Percentiles rank a stretch among this genome's conserved stretches.
Conservation (phyloP, 2,797 vertebrate genomes). For the Sebastolobus alascanus region DNA sequence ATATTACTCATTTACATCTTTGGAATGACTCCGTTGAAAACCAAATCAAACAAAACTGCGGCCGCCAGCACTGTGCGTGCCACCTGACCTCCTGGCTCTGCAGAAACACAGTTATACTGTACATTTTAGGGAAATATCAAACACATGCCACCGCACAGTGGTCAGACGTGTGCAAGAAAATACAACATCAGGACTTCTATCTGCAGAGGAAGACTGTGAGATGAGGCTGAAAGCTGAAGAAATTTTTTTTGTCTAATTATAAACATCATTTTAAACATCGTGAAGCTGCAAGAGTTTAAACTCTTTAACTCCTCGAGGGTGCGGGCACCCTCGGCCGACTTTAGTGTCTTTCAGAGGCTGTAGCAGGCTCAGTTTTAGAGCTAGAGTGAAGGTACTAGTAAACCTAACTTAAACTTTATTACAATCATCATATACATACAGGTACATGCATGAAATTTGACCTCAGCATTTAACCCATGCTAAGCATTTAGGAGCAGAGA, state of each 20-base stretch:
- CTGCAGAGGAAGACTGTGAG: not conserved
- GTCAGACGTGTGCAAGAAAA: not conserved
- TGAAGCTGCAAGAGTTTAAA: not conserved
- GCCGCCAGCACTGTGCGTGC: not conserved
- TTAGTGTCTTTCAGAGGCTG: too few relatives aligned
- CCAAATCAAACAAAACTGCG: conserved; percentile 36
- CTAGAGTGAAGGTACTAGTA: too few relatives aligned
- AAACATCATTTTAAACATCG: not conserved
- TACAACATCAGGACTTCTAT: not conserved
- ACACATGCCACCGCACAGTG: not conserved
- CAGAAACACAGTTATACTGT: not conserved
- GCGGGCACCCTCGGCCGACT: too few relatives aligned
- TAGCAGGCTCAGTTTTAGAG: too few relatives aligned
- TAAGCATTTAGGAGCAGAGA: too few relatives aligned
- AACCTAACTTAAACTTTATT: too few relatives aligned
- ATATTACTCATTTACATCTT: conserved; percentile 62
- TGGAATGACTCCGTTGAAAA: conserved; percentile 66
- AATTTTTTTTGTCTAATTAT: not conserved
- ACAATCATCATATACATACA: too few relatives aligned
- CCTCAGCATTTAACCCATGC: too few relatives aligned
- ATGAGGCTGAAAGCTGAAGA: not conserved
- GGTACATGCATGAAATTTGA: too few relatives aligned
- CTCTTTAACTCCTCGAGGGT: too few relatives aligned
- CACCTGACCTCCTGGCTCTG: conserved; percentile 40
- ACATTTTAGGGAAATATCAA: not conserved